Evolutionary conservation across 2,888 invertebrate genomes (phyloP), one percentile per base, ranked within the genome.

Genomic region (Neoascia interrupta): DNA sequence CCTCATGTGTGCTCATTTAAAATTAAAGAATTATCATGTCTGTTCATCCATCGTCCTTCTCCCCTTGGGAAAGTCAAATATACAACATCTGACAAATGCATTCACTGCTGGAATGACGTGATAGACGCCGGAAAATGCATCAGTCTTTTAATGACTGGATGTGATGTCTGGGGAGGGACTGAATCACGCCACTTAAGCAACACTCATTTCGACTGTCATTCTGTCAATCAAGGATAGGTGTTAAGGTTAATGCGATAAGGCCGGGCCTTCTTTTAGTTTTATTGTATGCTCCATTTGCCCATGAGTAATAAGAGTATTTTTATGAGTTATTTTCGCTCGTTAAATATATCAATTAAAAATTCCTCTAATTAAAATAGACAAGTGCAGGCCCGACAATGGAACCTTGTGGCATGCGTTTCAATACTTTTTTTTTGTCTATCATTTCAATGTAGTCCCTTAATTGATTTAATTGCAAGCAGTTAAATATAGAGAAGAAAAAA

Each of bases 11-110:
- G 31, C 60, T 66, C 60, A 31, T 72, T 72, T 37, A 54, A 68
- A 69, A 72, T 56, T 68, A 39, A 61, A 68, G 49, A 79, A 73
- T 72, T 76, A 68, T 56, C 72, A 73, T 54, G 47, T n/a, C 15
- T 56, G 4, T 31, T 68, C 60, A 45, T 79, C 56, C 60, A 61
- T 66, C 26, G 53, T 54, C 53, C 79, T 73, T 79, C 66, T 54
- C 53, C 26, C n/a, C n/a, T n/a, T n/a, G n/a, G n/a, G n/a, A n/a
- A n/a, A n/a, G n/a, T n/a, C n/a, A n/a, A n/a, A n/a, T n/a, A n/a
- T n/a, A n/a, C n/a, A n/a, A n/a, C n/a, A n/a, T n/a, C n/a, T n/a
- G n/a, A n/a, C n/a, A n/a, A n/a, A n/a, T n/a, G n/a, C n/a, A n/a
- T n/a, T n/a, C n/a, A n/a, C n/a, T n/a, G n/a, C n/a, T n/a, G n/a